phyloP scores from a whole-genome alignment of 2,113 vertebrate genomes.

The Procapra przewalskii region DNA sequence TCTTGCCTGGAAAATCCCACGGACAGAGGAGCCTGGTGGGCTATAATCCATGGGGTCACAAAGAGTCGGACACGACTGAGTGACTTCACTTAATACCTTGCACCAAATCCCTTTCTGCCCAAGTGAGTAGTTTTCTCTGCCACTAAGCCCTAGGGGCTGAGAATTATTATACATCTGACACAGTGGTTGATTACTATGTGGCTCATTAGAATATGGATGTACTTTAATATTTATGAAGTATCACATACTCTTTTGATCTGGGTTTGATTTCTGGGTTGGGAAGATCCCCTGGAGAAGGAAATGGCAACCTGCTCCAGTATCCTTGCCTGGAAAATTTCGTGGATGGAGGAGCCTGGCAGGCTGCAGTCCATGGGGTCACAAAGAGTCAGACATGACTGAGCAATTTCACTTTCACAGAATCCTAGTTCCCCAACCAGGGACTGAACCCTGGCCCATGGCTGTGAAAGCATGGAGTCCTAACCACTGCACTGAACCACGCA shows the following conservation, averaged over 20 bases:
- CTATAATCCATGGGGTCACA: not conserved
- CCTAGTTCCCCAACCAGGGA: not conserved
- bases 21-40: not conserved
- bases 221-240: slow-evolving; percentile 50
- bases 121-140: not conserved
- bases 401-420: not conserved
- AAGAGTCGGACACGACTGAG: not conserved
- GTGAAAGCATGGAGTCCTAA: not conserved
- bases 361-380: not conserved
- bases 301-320: not conserved
- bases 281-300: not conserved
- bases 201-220: slow-evolving; percentile 16
- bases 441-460: not conserved
- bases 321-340: not conserved
- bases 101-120: not conserved
- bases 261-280: not conserved
- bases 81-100: not conserved
- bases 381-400: not conserved
- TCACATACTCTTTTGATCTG: not conserved
- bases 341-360: not conserved
- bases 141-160: not conserved
- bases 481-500: not conserved
- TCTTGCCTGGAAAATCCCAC: not conserved
- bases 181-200: slow-evolving; percentile 11
- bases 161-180: slow-evolving; percentile 20